Percentiles rank a stretch among this genome's conserved stretches.
Conservation (phyloP, 2,888 invertebrate genomes). For the Tuberolachnus salignus region DNA sequence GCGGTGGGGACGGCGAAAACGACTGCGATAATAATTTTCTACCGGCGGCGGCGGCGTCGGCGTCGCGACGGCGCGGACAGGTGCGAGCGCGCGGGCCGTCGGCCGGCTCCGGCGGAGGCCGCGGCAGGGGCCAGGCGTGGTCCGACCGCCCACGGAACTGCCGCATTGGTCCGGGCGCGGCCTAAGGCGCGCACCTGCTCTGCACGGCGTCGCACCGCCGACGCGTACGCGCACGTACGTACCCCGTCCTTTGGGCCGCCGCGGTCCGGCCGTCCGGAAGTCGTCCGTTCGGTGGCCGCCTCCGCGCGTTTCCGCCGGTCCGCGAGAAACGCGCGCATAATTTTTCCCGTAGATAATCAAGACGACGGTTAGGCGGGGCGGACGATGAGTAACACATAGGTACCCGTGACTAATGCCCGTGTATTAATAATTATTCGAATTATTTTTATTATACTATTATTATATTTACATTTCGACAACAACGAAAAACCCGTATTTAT, state of each 20-base stretch:
- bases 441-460: too few relatives aligned
- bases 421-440: too few relatives aligned
- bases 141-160: conserved; percentile 50
- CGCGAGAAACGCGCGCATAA: too few relatives aligned
- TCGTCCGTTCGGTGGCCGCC: conserved; percentile 1
- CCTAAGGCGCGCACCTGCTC: conserved; percentile 41
- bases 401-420: too few relatives aligned
- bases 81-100: conserved; percentile 22
- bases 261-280: conserved; percentile 35
- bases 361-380: too few relatives aligned
- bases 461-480: too few relatives aligned
- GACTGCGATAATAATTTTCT: background rate
- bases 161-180: conserved; percentile 53
- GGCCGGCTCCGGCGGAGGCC: background rate
- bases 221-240: background rate
- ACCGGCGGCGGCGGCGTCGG: conserved; percentile 1
- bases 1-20: background rate
- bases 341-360: too few relatives aligned
- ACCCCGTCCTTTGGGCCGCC: conserved; percentile 2
- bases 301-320: too few relatives aligned
- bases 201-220: background rate
- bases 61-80: conserved; percentile 26
- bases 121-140: conserved; percentile 37
- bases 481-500: too few relatives aligned
- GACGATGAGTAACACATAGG: too few relatives aligned